Base-by-base conservation (phyloP, 2,797 vertebrate genomes). In the Okamejei kenojei region DNA sequence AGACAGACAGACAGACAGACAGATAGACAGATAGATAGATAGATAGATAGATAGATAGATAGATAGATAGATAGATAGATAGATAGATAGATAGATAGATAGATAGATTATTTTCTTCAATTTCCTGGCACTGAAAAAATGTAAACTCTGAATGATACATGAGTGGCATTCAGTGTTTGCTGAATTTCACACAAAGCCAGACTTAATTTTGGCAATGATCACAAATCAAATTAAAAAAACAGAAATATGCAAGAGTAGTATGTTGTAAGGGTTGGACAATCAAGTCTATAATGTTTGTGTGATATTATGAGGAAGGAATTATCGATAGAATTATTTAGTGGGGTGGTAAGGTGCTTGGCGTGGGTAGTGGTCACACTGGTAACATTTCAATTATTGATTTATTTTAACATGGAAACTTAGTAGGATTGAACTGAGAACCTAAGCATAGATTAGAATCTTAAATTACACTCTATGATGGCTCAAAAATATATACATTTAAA, bases 371-470 rank as follows among this genome's bases (percentile, higher is more conserved):
- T 91, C 68, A 91, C 15, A 38, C 23, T 68, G 17, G 45, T 1
- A 91, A 32, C 38, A 26, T 73, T 91, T 73, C 35, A 91, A 38
- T 21, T 38, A 91, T 91, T 73, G 35, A 91, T 91, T 71, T 15
- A 32, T 90, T 35, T 71, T 38, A 90, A 10, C 9, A 19, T 32
- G 61, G 65, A 71, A 63, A 90, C n/a, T 68, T n/a, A 71, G 32
- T n/a, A 71, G 0, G 6, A 15, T 90, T 90, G n/a, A 21, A 35
- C 19, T 90, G 32, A n/a, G 82, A 71, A 38, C 65, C 32, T 71
- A 63, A 90, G 8, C 63, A 38, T 38, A 35, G 32, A 35, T 35
- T 71, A 38, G 1, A 90, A 90, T 71, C 35, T 3, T 32, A 71
- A 90, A 35, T 35, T 63, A 61, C 6, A 11, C 10, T 29, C 8